Evolutionary conservation across 1,140 invertebrate genomes (phyloP).

Genomic region (Dinothrombium tinctorium): DNA sequence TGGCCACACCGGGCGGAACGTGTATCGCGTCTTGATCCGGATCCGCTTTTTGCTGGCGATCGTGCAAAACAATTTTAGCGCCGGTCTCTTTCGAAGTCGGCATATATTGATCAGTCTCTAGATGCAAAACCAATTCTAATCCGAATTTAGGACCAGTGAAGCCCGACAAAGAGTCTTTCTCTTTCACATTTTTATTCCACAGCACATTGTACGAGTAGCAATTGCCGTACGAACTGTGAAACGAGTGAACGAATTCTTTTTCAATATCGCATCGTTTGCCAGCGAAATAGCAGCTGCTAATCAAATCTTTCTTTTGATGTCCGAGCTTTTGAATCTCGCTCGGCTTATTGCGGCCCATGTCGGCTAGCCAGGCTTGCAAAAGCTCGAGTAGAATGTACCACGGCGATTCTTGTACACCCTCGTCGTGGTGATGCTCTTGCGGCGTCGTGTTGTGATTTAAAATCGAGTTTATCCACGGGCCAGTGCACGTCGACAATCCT

Average conservation of each 20-base stretch:
- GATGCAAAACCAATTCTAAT: constrained; percentile 19
- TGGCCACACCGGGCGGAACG: constrained; percentile 11
- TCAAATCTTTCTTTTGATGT: constrained; percentile 6
- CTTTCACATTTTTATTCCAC: neutral
- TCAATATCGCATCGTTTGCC: constrained; percentile 5
- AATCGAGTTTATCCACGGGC: constrained; percentile 10
- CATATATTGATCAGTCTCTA: constrained; percentile 21
- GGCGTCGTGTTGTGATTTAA: neutral
- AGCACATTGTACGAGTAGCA: constrained; percentile 12
- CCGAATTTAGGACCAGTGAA: constrained; percentile 17
- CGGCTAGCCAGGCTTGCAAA: constrained; percentile 10
- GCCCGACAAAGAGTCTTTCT: constrained; percentile 1
- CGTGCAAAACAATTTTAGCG: constrained; percentile 15
- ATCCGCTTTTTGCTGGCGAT: constrained; percentile 5
- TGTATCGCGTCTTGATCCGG: constrained; percentile 13
- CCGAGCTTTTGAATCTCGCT: constrained; percentile 5
- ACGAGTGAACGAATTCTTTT: constrained; percentile 6
- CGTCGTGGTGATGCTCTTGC: neutral
- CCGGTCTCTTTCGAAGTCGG: constrained; percentile 18
- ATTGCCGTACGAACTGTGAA: constrained; percentile 11
- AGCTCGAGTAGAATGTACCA: constrained; percentile 10
- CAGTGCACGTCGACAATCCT: constrained; percentile 7
- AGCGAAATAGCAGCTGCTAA: constrained; percentile 9
- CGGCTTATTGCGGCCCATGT: constrained; percentile 6
- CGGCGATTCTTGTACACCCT: constrained; percentile 9